Evolutionary conservation across 1,140 invertebrate genomes (phyloP).

Genomic region (Calycopis cecrops): DNA sequence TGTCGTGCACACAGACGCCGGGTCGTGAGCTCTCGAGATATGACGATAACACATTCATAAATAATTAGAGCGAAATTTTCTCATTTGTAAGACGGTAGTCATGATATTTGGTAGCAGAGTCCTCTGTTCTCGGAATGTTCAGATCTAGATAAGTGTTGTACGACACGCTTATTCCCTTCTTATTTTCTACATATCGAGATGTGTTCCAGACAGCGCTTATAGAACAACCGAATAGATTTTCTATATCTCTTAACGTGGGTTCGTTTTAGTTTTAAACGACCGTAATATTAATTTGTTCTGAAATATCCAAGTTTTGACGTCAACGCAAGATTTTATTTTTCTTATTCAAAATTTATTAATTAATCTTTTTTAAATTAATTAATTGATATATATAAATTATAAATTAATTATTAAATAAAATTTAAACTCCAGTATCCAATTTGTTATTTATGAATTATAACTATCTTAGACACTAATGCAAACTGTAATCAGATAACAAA

Average conservation of each 20-base stretch:
- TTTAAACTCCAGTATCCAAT: no score
- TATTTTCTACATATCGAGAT: slow-evolving; percentile 51
- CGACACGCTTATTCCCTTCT: slow-evolving; percentile 62
- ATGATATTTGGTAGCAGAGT: slow-evolving; percentile 71
- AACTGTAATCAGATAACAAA: no score
- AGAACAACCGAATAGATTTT: slow-evolving; percentile 13
- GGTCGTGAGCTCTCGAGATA: slow-evolving; percentile 71
- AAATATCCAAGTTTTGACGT: no score
- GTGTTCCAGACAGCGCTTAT: slow-evolving; percentile 31
- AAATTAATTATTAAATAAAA: no score
- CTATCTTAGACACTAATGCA: no score
- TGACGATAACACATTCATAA: slow-evolving; percentile 75
- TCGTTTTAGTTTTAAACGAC: neutral
- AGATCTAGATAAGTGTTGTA: slow-evolving; percentile 66
- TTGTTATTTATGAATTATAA: no score
- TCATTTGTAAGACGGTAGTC: slow-evolving; percentile 73
- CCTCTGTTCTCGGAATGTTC: slow-evolving; percentile 62
- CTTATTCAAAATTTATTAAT: no score
- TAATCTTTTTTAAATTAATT: no score
- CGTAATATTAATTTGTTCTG: no score
- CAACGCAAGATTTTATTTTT: no score
- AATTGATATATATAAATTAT: no score
- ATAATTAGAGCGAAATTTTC: slow-evolving; percentile 75
- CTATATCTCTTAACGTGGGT: slow-evolving; percentile 1
- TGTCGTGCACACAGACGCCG: slow-evolving; percentile 67